Evolutionary conservation across 2,888 invertebrate species (phyloP).

Genomic region (Agriopis marginaria): DNA sequence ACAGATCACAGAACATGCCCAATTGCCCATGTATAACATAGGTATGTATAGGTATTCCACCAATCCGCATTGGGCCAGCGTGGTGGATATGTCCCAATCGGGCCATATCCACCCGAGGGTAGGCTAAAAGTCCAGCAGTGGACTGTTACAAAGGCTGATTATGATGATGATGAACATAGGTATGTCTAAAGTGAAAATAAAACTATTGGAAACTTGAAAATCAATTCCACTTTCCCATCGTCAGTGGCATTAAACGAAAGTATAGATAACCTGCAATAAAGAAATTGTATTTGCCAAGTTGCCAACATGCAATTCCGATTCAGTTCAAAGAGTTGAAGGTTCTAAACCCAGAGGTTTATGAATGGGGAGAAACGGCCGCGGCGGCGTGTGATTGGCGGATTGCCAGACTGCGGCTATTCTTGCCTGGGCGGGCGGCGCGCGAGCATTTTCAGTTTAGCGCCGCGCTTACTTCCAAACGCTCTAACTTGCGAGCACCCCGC

Average conservation of each 20-base stretch:
- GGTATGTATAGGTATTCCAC: no score
- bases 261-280: conserved; percentile 9
- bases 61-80: no score
- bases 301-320: conserved; percentile 24
- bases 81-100: no score
- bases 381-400: conserved; percentile 67
- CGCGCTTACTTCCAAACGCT: conserved; percentile 56
- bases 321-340: conserved; percentile 25
- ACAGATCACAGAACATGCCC: no score
- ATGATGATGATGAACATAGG: no score
- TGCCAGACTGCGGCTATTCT: conserved; percentile 76
- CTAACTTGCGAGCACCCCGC: conserved; percentile 39
- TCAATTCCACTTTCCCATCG: background rate
- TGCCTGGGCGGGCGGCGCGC: conserved; percentile 74
- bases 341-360: conserved; percentile 60
- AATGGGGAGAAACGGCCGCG: conserved; percentile 69
- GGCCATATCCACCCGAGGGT: no score
- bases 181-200: no score
- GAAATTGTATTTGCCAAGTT: conserved; percentile 15
- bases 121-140: no score
- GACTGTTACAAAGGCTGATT: no score
- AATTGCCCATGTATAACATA: no score
- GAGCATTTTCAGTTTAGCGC: conserved; percentile 75
- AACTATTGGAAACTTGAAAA: background rate
- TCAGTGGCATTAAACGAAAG: conserved; percentile 4